Conservation (phyloP, 2,888 invertebrate species). For the Lithophane leautieri region DNA sequence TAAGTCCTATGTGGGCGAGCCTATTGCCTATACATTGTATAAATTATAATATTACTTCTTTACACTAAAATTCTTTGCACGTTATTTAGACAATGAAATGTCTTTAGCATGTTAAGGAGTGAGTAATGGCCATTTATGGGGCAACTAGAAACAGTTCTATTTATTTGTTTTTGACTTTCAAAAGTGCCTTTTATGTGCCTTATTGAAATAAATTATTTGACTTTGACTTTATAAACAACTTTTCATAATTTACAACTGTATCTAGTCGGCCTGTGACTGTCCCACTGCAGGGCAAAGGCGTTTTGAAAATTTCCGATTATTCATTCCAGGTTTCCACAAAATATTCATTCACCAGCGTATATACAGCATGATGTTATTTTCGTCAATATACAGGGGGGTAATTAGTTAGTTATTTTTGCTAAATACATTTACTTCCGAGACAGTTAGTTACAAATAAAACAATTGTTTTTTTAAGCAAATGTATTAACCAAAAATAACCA, state of each 20-base stretch:
- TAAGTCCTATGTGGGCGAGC: neutral
- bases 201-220: too few species aligned
- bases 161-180: too few species aligned
- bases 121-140: neutral
- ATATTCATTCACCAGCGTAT: neutral
- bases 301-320: neutral
- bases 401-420: conserved; percentile 83
- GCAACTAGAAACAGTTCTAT: too few species aligned
- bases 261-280: too few species aligned
- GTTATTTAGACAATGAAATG: neutral
- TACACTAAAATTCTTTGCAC: neutral
- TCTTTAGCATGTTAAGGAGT: neutral
- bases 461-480: conserved; percentile 83
- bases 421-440: conserved; percentile 88
- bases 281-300: neutral
- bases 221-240: neutral
- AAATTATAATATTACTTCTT: neutral
- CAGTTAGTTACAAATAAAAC: conserved; percentile 90
- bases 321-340: neutral
- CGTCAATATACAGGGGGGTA: conserved; percentile 59
- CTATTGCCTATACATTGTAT: neutral
- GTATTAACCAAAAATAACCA: conserved; percentile 89
- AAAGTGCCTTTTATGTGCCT: too few species aligned
- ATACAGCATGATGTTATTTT: conserved; percentile 43
- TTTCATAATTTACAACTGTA: neutral